These are phyloP conservation scores for Drosophila nigromelanica DNA, from an alignment of 1,140 invertebrate species.

Conservation along the genomic window DNA sequence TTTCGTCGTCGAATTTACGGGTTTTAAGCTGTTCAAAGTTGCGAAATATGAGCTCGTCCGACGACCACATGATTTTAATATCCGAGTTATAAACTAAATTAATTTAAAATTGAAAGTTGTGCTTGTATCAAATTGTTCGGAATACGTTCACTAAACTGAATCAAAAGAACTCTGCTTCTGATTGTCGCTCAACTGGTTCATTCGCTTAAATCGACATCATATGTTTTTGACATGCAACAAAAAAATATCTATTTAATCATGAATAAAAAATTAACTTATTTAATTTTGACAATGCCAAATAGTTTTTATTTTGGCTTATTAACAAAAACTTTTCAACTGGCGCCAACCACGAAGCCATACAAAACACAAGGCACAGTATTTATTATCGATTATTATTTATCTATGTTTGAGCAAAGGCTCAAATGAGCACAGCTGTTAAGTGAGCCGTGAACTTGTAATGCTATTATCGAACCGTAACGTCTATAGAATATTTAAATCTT, in stretches of 20 bases:
- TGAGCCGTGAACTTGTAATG: no score
- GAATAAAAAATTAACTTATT: neutral
- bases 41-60: slow-evolving; percentile 67
- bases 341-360: no score
- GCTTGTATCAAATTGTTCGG: neutral
- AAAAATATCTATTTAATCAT: neutral
- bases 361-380: no score
- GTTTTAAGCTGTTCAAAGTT: slow-evolving; percentile 64
- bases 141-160: slow-evolving; percentile 7
- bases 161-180: neutral
- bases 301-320: no score
- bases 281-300: neutral
- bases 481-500: no score
- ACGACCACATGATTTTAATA: slow-evolving; percentile 45
- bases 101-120: slow-evolving; percentile 41
- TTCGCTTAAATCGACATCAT: slow-evolving; percentile 7
- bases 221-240: slow-evolving; percentile 5
- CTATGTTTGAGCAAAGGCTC: no score
- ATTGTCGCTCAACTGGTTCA: neutral
- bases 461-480: no score
- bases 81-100: slow-evolving; percentile 8
- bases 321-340: no score
- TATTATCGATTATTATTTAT: no score
- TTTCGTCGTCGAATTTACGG: slow-evolving; percentile 84
- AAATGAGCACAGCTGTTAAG: no score